A percentile compares a stretch with the other conserved stretches of the same genome.
These are phyloP conservation scores for Acrobasis consociella DNA, from an alignment of 2,888 invertebrate species.

Conservation along the genomic window DNA sequence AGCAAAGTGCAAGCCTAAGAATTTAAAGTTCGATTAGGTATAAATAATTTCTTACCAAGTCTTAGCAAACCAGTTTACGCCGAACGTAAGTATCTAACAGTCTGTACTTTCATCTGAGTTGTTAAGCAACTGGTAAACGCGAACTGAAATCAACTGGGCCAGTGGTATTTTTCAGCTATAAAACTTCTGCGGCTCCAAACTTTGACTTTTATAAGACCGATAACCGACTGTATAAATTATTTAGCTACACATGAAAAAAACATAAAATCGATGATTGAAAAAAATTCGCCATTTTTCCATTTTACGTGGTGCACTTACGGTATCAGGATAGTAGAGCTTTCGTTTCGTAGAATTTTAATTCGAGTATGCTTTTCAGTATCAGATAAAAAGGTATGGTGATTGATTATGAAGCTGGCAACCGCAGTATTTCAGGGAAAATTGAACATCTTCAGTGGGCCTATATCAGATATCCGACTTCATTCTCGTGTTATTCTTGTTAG, in stretches of 20 bases:
- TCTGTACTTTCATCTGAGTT: slow-evolving; percentile 7
- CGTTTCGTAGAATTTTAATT: slow-evolving; percentile 3
- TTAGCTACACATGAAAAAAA: background rate
- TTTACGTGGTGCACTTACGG: background rate
- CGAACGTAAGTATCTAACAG: background rate
- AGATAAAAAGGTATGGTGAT: slow-evolving; percentile 20
- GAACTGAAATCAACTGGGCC: slow-evolving; percentile 16
- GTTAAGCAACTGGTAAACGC: slow-evolving; percentile 13
- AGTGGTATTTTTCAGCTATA: slow-evolving; percentile 16
- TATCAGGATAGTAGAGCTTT: background rate
- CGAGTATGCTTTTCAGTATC: slow-evolving; percentile 5
- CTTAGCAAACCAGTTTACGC: too few relatives aligned
- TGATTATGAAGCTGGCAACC: slow-evolving; percentile 19
- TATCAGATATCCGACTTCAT: slow-evolving; percentile 58
- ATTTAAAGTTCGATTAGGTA: too few relatives aligned
- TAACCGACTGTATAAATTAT: slow-evolving; percentile 15
- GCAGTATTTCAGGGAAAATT: slow-evolving; percentile 19
- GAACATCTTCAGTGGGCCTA: slow-evolving; percentile 38
- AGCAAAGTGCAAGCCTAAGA: too few relatives aligned
- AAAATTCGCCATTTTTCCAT: background rate
- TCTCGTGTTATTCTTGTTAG: slow-evolving; percentile 71
- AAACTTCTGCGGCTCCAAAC: slow-evolving; percentile 16
- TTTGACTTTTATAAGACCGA: slow-evolving; percentile 19
- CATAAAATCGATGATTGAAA: slow-evolving; percentile 9
- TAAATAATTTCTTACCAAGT: too few relatives aligned